Evolutionary conservation across 2,113 vertebrate genomes (phyloP).

Genomic region (Gobiocypris rarus): DNA sequence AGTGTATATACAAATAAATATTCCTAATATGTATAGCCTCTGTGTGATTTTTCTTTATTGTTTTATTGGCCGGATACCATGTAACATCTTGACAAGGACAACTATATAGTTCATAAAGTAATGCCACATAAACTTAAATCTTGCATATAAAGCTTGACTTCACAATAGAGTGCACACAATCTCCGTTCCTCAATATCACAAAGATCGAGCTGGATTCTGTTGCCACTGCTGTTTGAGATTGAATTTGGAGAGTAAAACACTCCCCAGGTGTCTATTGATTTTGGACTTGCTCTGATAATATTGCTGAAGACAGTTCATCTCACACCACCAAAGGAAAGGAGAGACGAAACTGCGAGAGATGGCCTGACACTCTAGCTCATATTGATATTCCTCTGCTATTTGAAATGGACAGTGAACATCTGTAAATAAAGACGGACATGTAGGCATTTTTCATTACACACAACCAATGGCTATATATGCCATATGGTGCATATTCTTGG

Average conservation of each 20-base stretch:
- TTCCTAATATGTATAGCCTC: too few relatives aligned
- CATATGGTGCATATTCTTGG: constrained; percentile 17
- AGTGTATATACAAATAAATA: too few relatives aligned
- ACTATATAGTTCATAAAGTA: neutral
- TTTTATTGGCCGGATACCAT: too few relatives aligned
- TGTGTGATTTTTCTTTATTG: neutral
- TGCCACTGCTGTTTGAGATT: constrained; percentile 58
- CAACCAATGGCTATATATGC: constrained; percentile 13
- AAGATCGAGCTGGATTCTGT: constrained; percentile 47
- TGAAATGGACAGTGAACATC: constrained; percentile 23
- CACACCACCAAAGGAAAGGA: constrained; percentile 47
- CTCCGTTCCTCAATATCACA: neutral
- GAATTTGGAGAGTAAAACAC: constrained; percentile 55
- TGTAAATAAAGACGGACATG: constrained; percentile 51
- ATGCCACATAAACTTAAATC: neutral
- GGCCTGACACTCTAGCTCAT: constrained; percentile 44
- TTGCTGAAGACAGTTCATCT: constrained; percentile 67
- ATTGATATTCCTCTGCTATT: constrained; percentile 47
- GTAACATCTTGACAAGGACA: neutral
- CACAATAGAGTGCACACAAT: neutral
- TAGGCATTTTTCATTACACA: constrained; percentile 18
- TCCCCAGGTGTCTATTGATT: constrained; percentile 58
- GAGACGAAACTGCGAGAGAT: constrained; percentile 58
- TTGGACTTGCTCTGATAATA: constrained; percentile 60
- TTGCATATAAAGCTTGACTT: neutral